A percentile compares a stretch with the other conserved stretches of the same genome.
phyloP scores from a whole-genome alignment of 2,113 vertebrate species.

The Albula goreensis region DNA sequence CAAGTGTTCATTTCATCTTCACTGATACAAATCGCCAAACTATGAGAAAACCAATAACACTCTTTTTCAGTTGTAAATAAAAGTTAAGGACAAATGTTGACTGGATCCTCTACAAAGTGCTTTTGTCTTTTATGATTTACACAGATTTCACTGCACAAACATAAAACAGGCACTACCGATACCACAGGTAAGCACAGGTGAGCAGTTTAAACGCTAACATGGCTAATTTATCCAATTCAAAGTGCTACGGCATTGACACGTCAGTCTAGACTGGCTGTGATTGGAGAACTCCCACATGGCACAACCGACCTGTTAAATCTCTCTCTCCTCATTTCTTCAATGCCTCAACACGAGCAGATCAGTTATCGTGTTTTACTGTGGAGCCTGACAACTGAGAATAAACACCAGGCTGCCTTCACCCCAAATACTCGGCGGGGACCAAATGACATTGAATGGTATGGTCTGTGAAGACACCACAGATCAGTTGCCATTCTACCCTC shows the following conservation, averaged over 20 bases:
- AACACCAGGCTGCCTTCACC: slow-evolving; percentile 15
- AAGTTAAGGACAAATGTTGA: too few species aligned
- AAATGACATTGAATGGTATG: slow-evolving; percentile 3
- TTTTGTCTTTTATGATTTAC: too few species aligned
- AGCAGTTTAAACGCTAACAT: too few species aligned
- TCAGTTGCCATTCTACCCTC: slow-evolving; percentile 7
- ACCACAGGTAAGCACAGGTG: neutral
- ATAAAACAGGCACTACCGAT: too few species aligned
- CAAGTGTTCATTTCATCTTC: too few species aligned
- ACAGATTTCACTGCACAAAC: too few species aligned
- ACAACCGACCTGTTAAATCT: neutral
- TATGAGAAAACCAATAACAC: too few species aligned
- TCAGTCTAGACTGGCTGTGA: neutral
- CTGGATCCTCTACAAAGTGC: too few species aligned
- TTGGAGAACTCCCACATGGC: neutral
- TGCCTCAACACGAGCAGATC: neutral
- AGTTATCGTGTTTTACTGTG: slow-evolving; percentile 19
- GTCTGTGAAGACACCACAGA: slow-evolving; percentile 14
- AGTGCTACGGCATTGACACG: neutral
- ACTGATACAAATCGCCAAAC: too few species aligned
- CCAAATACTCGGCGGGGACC: slow-evolving; percentile 30
- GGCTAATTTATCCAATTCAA: too few species aligned
- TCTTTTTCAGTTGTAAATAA: too few species aligned
- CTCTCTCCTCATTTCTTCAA: neutral
- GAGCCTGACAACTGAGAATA: neutral